phyloP scores from a whole-genome alignment of 2,888 invertebrate genomes.

The Apodemia zela region DNA sequence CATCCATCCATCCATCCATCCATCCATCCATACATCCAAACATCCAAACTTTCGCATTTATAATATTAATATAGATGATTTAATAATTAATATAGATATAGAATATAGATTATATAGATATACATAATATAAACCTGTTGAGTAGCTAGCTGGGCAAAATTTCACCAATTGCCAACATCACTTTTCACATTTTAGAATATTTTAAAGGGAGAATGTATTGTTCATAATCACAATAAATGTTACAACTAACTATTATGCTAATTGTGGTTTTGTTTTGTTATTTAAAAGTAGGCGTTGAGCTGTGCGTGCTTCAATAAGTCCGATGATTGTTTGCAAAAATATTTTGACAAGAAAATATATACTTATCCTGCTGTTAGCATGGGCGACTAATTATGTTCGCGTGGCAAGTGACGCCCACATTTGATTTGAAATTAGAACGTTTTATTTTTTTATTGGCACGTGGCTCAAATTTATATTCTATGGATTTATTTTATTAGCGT shows the following conservation, averaged over 20 bases:
- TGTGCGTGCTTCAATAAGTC: conserved; percentile 42
- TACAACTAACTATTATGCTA: conserved; percentile 71
- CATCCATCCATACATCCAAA: too few relatives aligned
- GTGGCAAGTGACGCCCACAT: conserved; percentile 55
- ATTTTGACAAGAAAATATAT: conserved; percentile 76
- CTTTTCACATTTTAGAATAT: not conserved
- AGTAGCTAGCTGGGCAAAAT: not conserved
- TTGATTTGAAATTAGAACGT: conserved; percentile 68
- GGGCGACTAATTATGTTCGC: conserved; percentile 63
- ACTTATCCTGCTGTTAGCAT: conserved; percentile 66
- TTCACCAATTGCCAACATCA: not conserved
- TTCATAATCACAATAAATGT: conserved; percentile 34
- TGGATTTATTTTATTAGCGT: not conserved
- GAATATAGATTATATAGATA: too few relatives aligned
- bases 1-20: too few relatives aligned
- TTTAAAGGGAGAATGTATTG: conserved; percentile 21
- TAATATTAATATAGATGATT: too few relatives aligned
- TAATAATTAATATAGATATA: too few relatives aligned
- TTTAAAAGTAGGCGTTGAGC: conserved; percentile 51
- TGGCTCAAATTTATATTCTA: conserved; percentile 36
- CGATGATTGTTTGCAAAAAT: conserved; percentile 76
- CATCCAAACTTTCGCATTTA: too few relatives aligned
- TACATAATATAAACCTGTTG: too few relatives aligned
- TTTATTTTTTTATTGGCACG: conserved; percentile 69
- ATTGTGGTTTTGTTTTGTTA: conserved; percentile 79